phyloP scores from a whole-genome alignment of 2,888 invertebrate species.

The Aplocera efformata region DNA sequence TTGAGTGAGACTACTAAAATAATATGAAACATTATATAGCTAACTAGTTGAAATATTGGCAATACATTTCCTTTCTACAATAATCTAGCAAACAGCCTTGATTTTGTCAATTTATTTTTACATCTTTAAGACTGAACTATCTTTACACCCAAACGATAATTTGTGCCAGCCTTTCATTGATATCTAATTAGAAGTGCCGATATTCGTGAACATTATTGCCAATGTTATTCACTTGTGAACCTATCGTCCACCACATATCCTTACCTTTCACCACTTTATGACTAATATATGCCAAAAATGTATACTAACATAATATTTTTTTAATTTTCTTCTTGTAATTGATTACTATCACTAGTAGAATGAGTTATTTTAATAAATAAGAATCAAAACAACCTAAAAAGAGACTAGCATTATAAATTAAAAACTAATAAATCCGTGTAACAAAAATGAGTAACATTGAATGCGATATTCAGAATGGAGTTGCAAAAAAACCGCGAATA shows the following conservation, averaged over 20 bases:
- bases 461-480: too few relatives aligned
- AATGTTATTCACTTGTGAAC: conserved; percentile 3
- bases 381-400: conserved; percentile 21
- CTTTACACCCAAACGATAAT: conserved; percentile 28
- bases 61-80: conserved; percentile 36
- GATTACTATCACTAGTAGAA: too few relatives aligned
- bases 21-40: conserved; percentile 26
- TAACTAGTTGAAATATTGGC: conserved; percentile 37
- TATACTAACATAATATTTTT: too few relatives aligned
- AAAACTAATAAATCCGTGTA: conserved; percentile 31
- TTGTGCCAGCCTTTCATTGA: conserved; percentile 29
- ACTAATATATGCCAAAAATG: too few relatives aligned
- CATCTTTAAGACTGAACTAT: conserved; percentile 42
- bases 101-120: conserved; percentile 44
- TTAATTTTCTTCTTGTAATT: too few relatives aligned
- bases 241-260: background rate
- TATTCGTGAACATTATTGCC: conserved; percentile 6
- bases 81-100: conserved; percentile 58
- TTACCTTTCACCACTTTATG: too few relatives aligned
- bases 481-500: too few relatives aligned
- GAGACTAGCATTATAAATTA: conserved; percentile 29
- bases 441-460: conserved; percentile 30
- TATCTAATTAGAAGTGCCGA: conserved; percentile 11
- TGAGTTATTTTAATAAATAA: too few relatives aligned
- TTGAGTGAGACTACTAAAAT: conserved; percentile 21